phyloP scores from a whole-genome alignment of 2,888 invertebrate genomes.

The Drosophila fulvimacula region DNA sequence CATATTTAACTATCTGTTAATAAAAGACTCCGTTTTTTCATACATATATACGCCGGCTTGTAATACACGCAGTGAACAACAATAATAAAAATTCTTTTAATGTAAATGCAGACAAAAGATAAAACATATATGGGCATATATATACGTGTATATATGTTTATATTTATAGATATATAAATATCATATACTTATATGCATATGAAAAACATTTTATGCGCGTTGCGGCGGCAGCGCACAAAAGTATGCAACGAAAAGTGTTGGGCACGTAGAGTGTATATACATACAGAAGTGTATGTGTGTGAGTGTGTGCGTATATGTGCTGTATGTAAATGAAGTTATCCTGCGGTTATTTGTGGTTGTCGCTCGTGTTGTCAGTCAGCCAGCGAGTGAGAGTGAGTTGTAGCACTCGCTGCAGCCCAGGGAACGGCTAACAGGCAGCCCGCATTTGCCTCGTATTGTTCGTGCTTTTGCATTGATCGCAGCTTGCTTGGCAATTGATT shows the following conservation, averaged over 20 bases:
- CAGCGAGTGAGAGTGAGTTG: not conserved
- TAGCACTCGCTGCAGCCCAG: not conserved
- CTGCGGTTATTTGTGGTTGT: slow-evolving; percentile 78
- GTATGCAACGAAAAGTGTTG: slow-evolving; percentile 47
- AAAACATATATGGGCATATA: slow-evolving; percentile 34
- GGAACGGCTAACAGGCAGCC: slow-evolving; percentile 29
- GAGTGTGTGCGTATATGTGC: slow-evolving; percentile 1
- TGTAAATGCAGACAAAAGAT: slow-evolving; percentile 58
- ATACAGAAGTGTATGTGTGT: not conserved
- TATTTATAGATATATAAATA: slow-evolving; percentile 21
- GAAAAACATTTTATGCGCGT: slow-evolving; percentile 36
- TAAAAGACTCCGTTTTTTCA: slow-evolving; percentile 46
- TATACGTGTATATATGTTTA: slow-evolving; percentile 4
- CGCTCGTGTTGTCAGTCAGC: slow-evolving; percentile 66
- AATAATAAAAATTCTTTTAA: slow-evolving; percentile 61
- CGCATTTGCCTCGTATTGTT: not conserved
- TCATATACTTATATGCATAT: slow-evolving; percentile 24
- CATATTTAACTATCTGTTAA: slow-evolving; percentile 67
- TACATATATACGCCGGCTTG: slow-evolving; percentile 38
- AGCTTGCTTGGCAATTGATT: slow-evolving; percentile 65
- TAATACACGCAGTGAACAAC: slow-evolving; percentile 56
- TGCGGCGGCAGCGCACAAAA: slow-evolving; percentile 44
- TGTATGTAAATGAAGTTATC: slow-evolving; percentile 77
- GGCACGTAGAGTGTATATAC: not conserved
- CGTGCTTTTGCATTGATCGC: slow-evolving; percentile 34